These are phyloP conservation scores for Cryptotermes secundus DNA, from an alignment of 1,140 invertebrate species.

Conservation along the genomic window DNA sequence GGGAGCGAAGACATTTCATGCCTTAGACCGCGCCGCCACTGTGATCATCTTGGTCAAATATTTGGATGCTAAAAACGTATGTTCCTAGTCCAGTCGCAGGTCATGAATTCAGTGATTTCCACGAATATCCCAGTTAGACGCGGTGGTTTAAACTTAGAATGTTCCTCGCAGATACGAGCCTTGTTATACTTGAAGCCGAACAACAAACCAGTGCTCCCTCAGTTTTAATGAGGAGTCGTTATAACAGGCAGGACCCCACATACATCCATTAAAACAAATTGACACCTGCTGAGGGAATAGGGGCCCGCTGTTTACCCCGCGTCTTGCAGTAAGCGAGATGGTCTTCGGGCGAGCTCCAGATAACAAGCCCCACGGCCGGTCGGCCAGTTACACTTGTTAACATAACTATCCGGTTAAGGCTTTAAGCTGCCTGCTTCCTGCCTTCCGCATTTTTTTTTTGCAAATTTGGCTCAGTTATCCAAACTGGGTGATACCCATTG, in stretches of 20 bases:
- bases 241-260: slow-evolving; percentile 8
- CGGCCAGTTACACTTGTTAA: slow-evolving; percentile 25
- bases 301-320: slow-evolving; percentile 20
- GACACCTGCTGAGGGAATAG: slow-evolving; percentile 28
- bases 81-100: too few relatives aligned
- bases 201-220: not conserved
- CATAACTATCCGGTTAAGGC: slow-evolving; percentile 19
- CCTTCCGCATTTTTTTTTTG: not conserved
- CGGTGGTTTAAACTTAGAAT: too few relatives aligned
- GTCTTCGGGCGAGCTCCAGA: not conserved
- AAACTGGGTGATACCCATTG: not conserved
- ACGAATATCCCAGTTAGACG: too few relatives aligned
- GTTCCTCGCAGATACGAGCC: too few relatives aligned
- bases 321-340: not conserved
- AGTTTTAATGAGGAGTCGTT: slow-evolving; percentile 25
- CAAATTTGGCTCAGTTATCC: not conserved
- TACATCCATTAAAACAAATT: slow-evolving; percentile 30
- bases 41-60: too few relatives aligned
- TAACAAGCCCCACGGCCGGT: not conserved
- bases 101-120: too few relatives aligned
- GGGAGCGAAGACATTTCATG: too few relatives aligned
- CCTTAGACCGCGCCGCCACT: too few relatives aligned
- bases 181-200: not conserved
- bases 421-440: not conserved
- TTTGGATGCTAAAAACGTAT: too few relatives aligned